Evolutionary conservation across 1,140 invertebrate genomes (phyloP).

Genomic region (Leptinotarsa defecta): DNA sequence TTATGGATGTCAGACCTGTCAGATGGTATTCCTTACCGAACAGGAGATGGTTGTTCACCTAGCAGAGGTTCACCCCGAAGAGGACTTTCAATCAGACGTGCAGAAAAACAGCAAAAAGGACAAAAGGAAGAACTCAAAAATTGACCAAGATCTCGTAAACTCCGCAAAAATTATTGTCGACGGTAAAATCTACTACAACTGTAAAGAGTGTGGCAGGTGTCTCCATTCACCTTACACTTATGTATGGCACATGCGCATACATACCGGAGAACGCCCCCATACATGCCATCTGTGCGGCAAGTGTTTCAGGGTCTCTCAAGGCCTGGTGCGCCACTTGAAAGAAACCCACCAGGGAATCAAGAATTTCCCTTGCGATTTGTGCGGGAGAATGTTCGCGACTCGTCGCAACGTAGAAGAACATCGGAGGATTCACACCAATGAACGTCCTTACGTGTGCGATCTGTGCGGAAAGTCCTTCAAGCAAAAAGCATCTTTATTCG

Average conservation of each 20-base stretch:
- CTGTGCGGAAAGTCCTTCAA: slow-evolving; percentile 64
- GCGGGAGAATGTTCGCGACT: slow-evolving; percentile 60
- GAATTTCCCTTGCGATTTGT: slow-evolving; percentile 63
- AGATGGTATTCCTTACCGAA: slow-evolving; percentile 46
- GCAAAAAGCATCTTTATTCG: slow-evolving; percentile 62
- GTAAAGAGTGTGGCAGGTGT: slow-evolving; percentile 64
- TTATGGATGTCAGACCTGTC: slow-evolving; percentile 53
- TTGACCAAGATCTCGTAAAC: slow-evolving; percentile 55
- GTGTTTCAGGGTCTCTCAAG: slow-evolving; percentile 68
- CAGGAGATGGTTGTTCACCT: slow-evolving; percentile 51
- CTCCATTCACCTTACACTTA: slow-evolving; percentile 66
- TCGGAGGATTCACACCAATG: slow-evolving; percentile 55
- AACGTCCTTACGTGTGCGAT: slow-evolving; percentile 63
- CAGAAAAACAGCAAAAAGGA: slow-evolving; percentile 35
- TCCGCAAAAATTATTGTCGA: slow-evolving; percentile 57
- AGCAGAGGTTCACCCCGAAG: slow-evolving; percentile 47
- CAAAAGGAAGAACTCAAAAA: slow-evolving; percentile 46
- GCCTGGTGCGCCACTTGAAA: slow-evolving; percentile 64
- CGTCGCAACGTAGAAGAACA: slow-evolving; percentile 59
- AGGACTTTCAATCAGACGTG: neutral
- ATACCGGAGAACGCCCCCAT: slow-evolving; percentile 74
- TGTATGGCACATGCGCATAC: slow-evolving; percentile 66
- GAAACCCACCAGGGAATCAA: slow-evolving; percentile 68
- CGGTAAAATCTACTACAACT: slow-evolving; percentile 61
- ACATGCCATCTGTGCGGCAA: slow-evolving; percentile 76